Evolutionary conservation across 2,113 vertebrate species (phyloP), one percentile per base, ranked within the genome.

Genomic region (Dunckerocampus dactyliophorus): DNA sequence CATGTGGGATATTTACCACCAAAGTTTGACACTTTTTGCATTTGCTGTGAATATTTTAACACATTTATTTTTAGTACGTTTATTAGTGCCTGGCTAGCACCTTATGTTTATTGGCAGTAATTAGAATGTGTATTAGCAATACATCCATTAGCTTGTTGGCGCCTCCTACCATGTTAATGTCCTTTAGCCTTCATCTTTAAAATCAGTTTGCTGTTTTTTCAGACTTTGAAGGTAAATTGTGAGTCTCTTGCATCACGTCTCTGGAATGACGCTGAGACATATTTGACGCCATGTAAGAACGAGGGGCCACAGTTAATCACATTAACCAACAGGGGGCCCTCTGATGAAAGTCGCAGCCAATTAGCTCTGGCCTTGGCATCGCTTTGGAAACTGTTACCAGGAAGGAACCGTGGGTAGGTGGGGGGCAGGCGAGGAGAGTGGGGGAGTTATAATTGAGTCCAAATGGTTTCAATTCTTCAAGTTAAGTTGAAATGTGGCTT

Each of bases 361-460:
- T 74, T 72, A 63, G 34, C 24, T 63, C 11, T 62, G 47, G 70
- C 55, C 58, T 3, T 57, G 50, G 24, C 47, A 65, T 60, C 62
- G 66, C 69, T 52, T 48, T 58, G 68, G 81, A 65, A 76, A 76
- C 68, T 0, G 72, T 78, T 65, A 22, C 70, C 66, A 34, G 39
- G 45, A 0, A 7, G 34, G 13, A 43, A 43, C 13, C 12, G 10
- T 39, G 31, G 31, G 39, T 43, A 43, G 39, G 39, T 43, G 39
- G 39, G 39, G 24, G 39, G 39, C 39, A 1, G 37, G 17, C 12
- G n/a, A 3, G 34, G 37, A 12, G 59, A 66, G 67, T 20, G n/a
- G 56, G 50, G 49, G 31, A 51, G 12, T 10, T 45, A 11, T 72
- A 70, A 80, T 71, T 63, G 62, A 69, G 66, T 68, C 74, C 76